phyloP scores from a whole-genome alignment of 1,140 invertebrate genomes.

The Dufourea novaeangliae region DNA sequence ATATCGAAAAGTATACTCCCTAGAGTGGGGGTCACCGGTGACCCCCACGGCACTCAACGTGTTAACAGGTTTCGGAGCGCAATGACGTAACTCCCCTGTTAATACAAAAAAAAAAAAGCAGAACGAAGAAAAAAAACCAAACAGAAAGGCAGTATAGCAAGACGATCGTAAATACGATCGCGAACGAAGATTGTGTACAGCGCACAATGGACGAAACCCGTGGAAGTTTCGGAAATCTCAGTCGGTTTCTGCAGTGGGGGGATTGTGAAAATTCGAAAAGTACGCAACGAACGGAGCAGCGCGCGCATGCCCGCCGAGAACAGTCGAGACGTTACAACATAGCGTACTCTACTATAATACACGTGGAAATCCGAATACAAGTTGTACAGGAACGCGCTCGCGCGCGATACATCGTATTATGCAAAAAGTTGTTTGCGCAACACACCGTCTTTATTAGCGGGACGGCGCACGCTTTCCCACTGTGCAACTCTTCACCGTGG shows the following conservation, averaged over 20 bases:
- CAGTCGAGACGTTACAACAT: slow-evolving; percentile 23
- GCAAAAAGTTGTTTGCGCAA: slow-evolving; percentile 51
- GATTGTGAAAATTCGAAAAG: slow-evolving; percentile 45
- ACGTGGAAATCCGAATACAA: slow-evolving; percentile 47
- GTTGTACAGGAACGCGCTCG: slow-evolving; percentile 39
- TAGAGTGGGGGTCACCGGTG: too few relatives aligned
- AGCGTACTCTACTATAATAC: slow-evolving; percentile 5
- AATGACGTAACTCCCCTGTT: slow-evolving; percentile 9
- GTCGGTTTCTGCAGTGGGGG: slow-evolving; percentile 15
- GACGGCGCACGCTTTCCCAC: slow-evolving; percentile 43
- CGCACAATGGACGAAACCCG: slow-evolving; percentile 21
- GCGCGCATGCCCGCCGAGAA: too few relatives aligned
- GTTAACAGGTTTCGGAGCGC: not conserved
- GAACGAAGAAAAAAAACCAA: not conserved
- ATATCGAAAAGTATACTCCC: too few relatives aligned
- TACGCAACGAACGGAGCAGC: too few relatives aligned
- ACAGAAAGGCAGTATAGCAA: not conserved
- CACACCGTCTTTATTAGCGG: slow-evolving; percentile 52
- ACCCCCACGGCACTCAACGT: too few relatives aligned
- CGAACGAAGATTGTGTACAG: not conserved
- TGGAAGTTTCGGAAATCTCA: slow-evolving; percentile 10
- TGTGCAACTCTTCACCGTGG: slow-evolving; percentile 26
- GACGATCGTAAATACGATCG: not conserved
- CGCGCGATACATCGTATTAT: slow-evolving; percentile 51
- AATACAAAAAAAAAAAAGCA: not conserved